Percentiles rank a stretch among this genome's conserved stretches.
Conservation (phyloP, 2,888 invertebrate species). For the Liopterus haemorrhoidalis region DNA sequence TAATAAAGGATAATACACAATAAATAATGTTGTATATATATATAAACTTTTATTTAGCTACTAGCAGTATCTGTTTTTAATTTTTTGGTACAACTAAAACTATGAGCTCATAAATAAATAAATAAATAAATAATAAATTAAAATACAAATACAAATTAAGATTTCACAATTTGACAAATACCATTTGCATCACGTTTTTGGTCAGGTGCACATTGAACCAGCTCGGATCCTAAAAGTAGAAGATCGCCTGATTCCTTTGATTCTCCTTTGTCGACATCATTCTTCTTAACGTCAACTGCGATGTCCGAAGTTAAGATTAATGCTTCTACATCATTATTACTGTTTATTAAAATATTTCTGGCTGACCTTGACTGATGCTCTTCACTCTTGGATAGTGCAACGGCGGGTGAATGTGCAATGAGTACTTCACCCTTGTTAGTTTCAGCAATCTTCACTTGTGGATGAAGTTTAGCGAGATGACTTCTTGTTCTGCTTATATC, state of each 20-base stretch:
- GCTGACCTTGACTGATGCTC: slow-evolving; percentile 6
- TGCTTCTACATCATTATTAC: slow-evolving; percentile 16
- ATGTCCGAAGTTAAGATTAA: slow-evolving; percentile 14
- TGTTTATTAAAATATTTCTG: slow-evolving; percentile 3
- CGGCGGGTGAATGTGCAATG: slow-evolving; percentile 37
- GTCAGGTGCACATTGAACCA: slow-evolving; percentile 71
- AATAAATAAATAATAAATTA: not conserved
- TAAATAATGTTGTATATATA: no score
- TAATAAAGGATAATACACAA: no score
- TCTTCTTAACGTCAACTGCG: slow-evolving; percentile 14
- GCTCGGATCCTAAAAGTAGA: slow-evolving; percentile 57
- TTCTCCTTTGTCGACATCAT: slow-evolving; percentile 31
- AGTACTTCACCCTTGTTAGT: slow-evolving; percentile 34
- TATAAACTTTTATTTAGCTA: no score
- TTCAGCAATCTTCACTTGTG: slow-evolving; percentile 22
- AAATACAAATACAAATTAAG: slow-evolving; percentile 14
- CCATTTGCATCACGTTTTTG: slow-evolving; percentile 63
- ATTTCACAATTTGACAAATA: slow-evolving; percentile 48
- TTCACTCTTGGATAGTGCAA: slow-evolving; percentile 33
- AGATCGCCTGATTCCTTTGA: slow-evolving; percentile 43
- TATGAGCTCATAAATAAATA: not conserved
- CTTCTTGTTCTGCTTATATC: slow-evolving; percentile 49
- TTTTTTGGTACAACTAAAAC: slow-evolving; percentile 18
- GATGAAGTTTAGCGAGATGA: slow-evolving; percentile 37
- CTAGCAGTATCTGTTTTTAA: no score